Conservation (phyloP, 2,888 invertebrate species). For the Scelioninae gen. 2 region DNA sequence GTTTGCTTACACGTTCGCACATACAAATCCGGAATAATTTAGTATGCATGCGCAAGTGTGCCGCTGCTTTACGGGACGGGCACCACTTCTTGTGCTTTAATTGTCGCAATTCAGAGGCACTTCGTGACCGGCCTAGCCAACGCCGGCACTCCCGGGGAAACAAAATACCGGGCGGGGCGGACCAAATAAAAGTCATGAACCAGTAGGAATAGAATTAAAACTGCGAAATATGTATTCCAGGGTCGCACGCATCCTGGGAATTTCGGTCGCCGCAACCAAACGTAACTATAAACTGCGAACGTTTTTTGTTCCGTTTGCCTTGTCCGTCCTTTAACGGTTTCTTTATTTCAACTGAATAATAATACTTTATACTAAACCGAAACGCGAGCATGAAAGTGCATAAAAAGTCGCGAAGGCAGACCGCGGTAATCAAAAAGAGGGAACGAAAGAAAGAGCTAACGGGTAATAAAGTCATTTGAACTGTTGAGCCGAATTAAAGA, state of each 20-base stretch:
- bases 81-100: constrained; percentile 63
- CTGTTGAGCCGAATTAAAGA: too few relatives aligned
- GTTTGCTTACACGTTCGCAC: constrained; percentile 58
- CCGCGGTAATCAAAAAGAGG: too few relatives aligned
- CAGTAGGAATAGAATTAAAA: constrained; percentile 61
- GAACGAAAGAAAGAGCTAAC: too few relatives aligned
- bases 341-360: too few relatives aligned
- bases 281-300: constrained; percentile 34
- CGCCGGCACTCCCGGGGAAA: constrained; percentile 50
- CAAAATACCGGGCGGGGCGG: constrained; percentile 50
- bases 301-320: constrained; percentile 13
- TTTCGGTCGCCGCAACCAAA: constrained; percentile 45
- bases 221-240: constrained; percentile 56
- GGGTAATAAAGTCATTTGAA: too few relatives aligned
- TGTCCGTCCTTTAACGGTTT: neutral
- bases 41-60: constrained; percentile 63
- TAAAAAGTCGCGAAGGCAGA: too few relatives aligned
- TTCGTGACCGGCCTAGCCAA: constrained; percentile 66
- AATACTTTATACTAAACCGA: too few relatives aligned
- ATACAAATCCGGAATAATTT: constrained; percentile 62
- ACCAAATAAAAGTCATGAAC: constrained; percentile 59
- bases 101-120: constrained; percentile 65
- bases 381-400: too few relatives aligned
- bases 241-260: constrained; percentile 38
- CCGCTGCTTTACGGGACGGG: constrained; percentile 45